Base-by-base conservation (phyloP, 2,113 vertebrate genomes). In the Galbula dea region DNA sequence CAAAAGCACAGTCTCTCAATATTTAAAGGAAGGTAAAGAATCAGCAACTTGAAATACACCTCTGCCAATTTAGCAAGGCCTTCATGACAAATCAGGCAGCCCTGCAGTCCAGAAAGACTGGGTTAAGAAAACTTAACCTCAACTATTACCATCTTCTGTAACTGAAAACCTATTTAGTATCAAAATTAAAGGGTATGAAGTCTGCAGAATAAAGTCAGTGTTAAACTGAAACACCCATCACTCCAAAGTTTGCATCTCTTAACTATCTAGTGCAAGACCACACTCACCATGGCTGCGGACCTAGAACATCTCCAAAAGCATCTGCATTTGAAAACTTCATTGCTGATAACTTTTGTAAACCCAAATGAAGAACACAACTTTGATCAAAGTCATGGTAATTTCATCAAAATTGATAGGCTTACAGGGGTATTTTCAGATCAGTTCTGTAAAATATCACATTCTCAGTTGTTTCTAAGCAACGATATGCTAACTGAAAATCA, bases 401-500 rank as follows among this genome's bases (percentile, higher is more conserved):
- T 89, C 17, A 78, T 46, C 63, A 73, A 73, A 88, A 88, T 86
- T 73, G 93, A 72, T 45, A 88, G 46, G 63, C 52, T 74, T 69
- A 83, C 89, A 91, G 75, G 63, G 91, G 27, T 91, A 96, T 96
- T 96, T 93, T 91, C 95, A 93, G 88, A 82, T 83, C 74, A 27
- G 59, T 86, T 94, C 87, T 92, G 61, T 29, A 92, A 95, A 41
- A 88, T 75, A 80, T 46, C 86, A 95, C 84, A 58, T 88, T 72
- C 85, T 68, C 78, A 72, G 82, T 62, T n/a, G 97, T 96, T 91
- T 66, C 90, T 75, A 95, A 95, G 93, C 93, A 97, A 96, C 95
- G 95, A 83, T 88, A 61, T 19, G 71, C 77, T 43, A 91, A 92
- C 74, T 74, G 90, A 88, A 95, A 89, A 83, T 39, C 83, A 88